Conservation (phyloP, 2,888 invertebrate genomes). For the Melinopterus prodromus region DNA sequence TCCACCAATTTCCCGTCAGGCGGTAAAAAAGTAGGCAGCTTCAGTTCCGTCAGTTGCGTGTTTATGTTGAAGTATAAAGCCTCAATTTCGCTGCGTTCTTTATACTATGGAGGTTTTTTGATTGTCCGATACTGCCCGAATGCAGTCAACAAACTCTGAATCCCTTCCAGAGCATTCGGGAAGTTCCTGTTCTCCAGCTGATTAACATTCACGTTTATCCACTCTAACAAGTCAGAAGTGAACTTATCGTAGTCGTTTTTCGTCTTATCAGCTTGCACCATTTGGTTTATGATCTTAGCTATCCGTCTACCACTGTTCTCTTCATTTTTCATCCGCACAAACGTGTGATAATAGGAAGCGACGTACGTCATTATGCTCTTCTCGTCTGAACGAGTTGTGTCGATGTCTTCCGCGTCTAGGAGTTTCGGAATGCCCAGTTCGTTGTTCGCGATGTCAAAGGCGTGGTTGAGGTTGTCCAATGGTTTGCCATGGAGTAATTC, state of each 20-base stretch:
- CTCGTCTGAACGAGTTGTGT: conserved; percentile 93
- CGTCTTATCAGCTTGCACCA: conserved; percentile 94
- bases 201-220: conserved; percentile 88
- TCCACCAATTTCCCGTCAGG: conserved; percentile 91
- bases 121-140: conserved; percentile 97
- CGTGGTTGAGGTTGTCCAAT: conserved; percentile 96
- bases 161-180: conserved; percentile 94
- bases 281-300: conserved; percentile 97
- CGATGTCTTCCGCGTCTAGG: conserved; percentile 96
- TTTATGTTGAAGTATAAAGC: conserved; percentile 97
- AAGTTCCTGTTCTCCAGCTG: conserved; percentile 87
- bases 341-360: conserved; percentile 98
- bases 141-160: conserved; percentile 85
- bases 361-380: conserved; percentile 99
- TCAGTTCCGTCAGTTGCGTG: conserved; percentile 92
- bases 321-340: conserved; percentile 98
- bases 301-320: conserved; percentile 97
- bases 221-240: conserved; percentile 86
- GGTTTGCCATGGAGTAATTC: conserved; percentile 81
- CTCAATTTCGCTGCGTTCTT: conserved; percentile 96
- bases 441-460: conserved; percentile 93
- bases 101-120: conserved; percentile 98
- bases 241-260: conserved; percentile 88
- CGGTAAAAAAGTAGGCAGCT: conserved; percentile 86
- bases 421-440: conserved; percentile 93